Evolutionary conservation across 2,797 vertebrate genomes (phyloP).

Genomic region (Myotis vivesi): DNA sequence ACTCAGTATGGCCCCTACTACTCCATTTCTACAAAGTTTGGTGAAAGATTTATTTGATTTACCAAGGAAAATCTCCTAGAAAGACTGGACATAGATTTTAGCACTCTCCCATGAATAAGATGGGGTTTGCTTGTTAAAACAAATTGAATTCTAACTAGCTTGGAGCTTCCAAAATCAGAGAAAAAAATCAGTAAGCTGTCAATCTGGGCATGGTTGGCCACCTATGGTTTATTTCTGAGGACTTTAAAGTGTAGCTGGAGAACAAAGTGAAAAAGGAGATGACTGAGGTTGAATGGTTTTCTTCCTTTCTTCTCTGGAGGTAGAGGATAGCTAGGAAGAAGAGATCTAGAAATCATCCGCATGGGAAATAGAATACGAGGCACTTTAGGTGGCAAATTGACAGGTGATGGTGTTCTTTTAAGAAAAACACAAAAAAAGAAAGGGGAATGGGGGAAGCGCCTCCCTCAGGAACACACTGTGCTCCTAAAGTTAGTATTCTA

Average conservation of each 20-base stretch:
- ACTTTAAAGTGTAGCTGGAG: neutral
- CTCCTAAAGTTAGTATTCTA: neutral
- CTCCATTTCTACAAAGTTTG: neutral
- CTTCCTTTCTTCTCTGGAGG: constrained; percentile 6
- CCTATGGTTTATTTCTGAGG: neutral
- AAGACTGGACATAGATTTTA: neutral
- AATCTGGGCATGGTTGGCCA: neutral
- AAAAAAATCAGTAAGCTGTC: neutral
- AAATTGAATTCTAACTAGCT: neutral
- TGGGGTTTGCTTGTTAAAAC: neutral
- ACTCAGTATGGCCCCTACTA: neutral
- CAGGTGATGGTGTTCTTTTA: neutral
- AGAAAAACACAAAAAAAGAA: too few relatives aligned
- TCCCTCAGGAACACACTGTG: neutral
- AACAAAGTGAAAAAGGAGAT: neutral
- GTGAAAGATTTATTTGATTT: neutral
- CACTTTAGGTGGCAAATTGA: neutral
- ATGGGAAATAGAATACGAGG: neutral
- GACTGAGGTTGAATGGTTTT: neutral
- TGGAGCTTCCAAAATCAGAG: neutral
- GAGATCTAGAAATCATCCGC: neutral
- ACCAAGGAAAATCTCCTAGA: neutral
- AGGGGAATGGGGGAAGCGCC: accelerated
- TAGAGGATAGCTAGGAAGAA: neutral
- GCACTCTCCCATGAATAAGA: neutral